Evolutionary conservation across 2,888 invertebrate genomes (phyloP), one percentile per base, ranked within the genome.

Genomic region (Drosophila seclusa): DNA sequence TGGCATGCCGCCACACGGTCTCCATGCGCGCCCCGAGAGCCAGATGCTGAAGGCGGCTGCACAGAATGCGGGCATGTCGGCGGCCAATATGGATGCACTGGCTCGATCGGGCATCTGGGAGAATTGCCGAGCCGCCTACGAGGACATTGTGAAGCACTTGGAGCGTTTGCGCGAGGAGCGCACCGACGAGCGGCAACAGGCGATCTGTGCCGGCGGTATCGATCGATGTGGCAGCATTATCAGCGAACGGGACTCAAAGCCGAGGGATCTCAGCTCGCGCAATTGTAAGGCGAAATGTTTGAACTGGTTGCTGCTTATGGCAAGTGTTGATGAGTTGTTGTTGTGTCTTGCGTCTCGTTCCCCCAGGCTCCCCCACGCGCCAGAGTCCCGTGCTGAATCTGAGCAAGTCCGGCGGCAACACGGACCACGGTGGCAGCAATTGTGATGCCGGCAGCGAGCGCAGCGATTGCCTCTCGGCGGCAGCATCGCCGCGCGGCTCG

Each of bases 71-170:
- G 96, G 97, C 95, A 96, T 97, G 92, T 92, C 92, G n/a, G 92
- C 92, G 34, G 92, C 92, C 40, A 96, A 97, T 92, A 97, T 98
- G 96, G 98, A 98, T 92, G 97, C 97, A 70, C 95, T 98, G 75
- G 97, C 98, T 91, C 96, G 98, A 93, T 96, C 97, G 93, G 97
- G 97, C 91, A 97, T 98, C 93, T 98, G 98, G 98, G 98, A 98
- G 95, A 98, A 98, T 94, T 98, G 98, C 95, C 95, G 97, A 94
- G 97, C 97, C 82, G 97, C 97, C 89, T 98, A 98, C 94, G 98
- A 98, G 94, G 98, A 98, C 94, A 97, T 98, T 94, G 97, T 98
- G 89, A 98, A 98, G 95, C 98, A 98, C 94, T 95, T 98, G 93
- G 98, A 98, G 95, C 97, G 98, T 96, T 97, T 97, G 94, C 95